phyloP scores from a whole-genome alignment of 2,888 invertebrate species.

The Ypsolopha sequella region DNA sequence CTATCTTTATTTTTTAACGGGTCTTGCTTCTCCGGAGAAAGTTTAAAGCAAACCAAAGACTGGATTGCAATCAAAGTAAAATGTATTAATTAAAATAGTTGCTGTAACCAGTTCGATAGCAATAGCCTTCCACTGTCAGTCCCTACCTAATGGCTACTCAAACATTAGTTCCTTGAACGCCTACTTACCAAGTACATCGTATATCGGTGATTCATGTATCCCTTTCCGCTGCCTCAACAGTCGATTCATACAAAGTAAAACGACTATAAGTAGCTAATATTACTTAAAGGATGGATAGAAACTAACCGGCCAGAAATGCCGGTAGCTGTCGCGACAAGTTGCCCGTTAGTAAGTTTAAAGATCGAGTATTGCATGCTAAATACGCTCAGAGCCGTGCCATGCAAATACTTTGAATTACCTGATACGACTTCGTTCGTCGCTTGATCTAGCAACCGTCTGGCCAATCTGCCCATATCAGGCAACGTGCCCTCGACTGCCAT shows the following conservation, averaged over 20 bases:
- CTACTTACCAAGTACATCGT: too few relatives aligned
- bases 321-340: constrained; percentile 42
- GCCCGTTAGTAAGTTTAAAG: constrained; percentile 39
- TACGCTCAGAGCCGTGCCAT: constrained; percentile 24
- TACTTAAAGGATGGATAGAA: constrained; percentile 2
- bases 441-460: constrained; percentile 28
- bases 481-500: constrained; percentile 27
- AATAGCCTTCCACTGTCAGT: too few relatives aligned
- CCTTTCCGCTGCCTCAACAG: constrained; percentile 10
- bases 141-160: too few relatives aligned
- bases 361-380: constrained; percentile 49
- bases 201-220: constrained; percentile 10
- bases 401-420: constrained; percentile 27
- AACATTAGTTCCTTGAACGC: too few relatives aligned
- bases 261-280: constrained; percentile 6
- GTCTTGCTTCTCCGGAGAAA: too few relatives aligned
- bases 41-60: too few relatives aligned
- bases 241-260: constrained; percentile 8
- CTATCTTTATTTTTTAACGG: constrained; percentile 21
- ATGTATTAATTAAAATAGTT: too few relatives aligned
- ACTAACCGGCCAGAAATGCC: constrained; percentile 16
- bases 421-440: constrained; percentile 20
- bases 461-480: constrained; percentile 37
- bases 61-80: too few relatives aligned
- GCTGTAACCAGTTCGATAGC: too few relatives aligned